Base-by-base conservation (phyloP, 2,888 invertebrate species). In the Parelbella ahira region DNA sequence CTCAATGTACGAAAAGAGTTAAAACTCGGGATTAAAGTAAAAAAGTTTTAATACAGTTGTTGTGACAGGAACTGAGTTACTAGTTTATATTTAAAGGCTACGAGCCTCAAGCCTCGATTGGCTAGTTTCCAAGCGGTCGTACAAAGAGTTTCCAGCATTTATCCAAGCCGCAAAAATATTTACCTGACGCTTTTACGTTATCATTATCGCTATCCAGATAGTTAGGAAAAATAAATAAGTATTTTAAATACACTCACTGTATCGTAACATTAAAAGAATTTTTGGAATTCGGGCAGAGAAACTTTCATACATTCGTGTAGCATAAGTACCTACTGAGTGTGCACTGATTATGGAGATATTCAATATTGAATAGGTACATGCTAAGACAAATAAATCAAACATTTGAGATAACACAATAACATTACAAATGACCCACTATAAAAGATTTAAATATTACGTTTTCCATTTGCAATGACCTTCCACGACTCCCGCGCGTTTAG, bases 351-450 rank as follows among this genome's bases (percentile, higher is more conserved):
- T 48, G 51, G 50, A 57, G 45, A 51, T 57, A 62, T 50, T 60
- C 63, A n/a, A n/a, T n/a, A 15, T 15, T 15, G 15, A 63, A 69
- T 63, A 63, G 65, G 10, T 23, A 13, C 5, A 70, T 68, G 68
- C 54, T 56, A 58, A 69, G 56, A 57, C 57, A 47, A 54, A 37
- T 58, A 53, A 64, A 47, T 77, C 70, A 68, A 76, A 77, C 67
- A 71, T 58, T 66, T 58, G 58, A 64, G 61, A 71, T 62, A 63
- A 66, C 54, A 62, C 49, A 69, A 63, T 60, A 58, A 50, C 58
- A 67, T 69, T 66, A 47, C 43, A 56, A 67, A 71, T 66, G 61
- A 67, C 68, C 68, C 73, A 69, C 62, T 66, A 66, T 69, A 63
- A 59, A 64, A 68, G 67, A 68, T 67, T 65, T 62, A 57, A 56